Base-by-base conservation (phyloP, 2,113 vertebrate genomes). In the Mesembrinibis cayennensis region DNA sequence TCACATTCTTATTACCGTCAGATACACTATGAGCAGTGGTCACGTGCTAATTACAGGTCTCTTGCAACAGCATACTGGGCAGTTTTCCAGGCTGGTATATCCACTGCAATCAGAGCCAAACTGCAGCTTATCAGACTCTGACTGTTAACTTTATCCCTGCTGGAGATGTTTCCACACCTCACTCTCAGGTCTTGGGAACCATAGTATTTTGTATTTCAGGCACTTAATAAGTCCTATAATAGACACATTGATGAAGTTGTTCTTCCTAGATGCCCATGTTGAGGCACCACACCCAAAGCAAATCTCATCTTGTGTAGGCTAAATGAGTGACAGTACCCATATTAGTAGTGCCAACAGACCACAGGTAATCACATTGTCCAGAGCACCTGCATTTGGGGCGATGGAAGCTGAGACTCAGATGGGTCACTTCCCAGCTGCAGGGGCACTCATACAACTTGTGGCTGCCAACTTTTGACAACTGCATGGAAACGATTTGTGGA, bases 61-160 rank as follows among this genome's bases (percentile, higher is more conserved):
- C 86, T 53, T 84, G 40, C 71, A 93, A 45, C 32, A 47, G 85
- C 72, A 95, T 56, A 14, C 49, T 17, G 38, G 85, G 79, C 94
- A 79, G 47, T 50, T 76, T 93, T 95, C 89, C 93, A 95, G 81
- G 30, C 56, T 71, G 63, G 9, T 91, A 83, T 94, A 63, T 94
- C 80, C 69, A 58, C 79, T 50, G 56, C 74, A 94, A 71, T 66
- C 80, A 84, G 44, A 96, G 85, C 47, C 92, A 81, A 94, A 86
- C 50, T 56, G 53, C 63, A 91, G 61, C 66, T 89, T 94, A 90
- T 58, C 82, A 78, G 47, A 30, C 17, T 71, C n/a, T 32, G 25
- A 65, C 56, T 91, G 56, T 61, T 95, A 95, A 82, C 91, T 82
- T 89, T 58, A 30, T 79, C 49, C 53, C 52, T 78, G 34, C 27